A percentile compares a stretch with the other conserved stretches of the same genome.
Conservation (phyloP, 2,888 invertebrate species). For the Salticus scenicus region DNA sequence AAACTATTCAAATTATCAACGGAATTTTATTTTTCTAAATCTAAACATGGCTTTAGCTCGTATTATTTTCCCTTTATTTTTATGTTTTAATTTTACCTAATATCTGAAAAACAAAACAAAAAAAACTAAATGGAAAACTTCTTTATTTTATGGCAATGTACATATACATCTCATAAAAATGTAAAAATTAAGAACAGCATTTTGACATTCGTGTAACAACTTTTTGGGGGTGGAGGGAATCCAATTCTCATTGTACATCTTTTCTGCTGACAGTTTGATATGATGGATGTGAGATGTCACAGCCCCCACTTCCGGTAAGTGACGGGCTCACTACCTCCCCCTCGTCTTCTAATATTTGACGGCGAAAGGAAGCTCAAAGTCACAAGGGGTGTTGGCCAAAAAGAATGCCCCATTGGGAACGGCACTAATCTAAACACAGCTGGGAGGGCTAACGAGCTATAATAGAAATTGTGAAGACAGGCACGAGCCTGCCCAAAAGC, state of each 20-base stretch:
- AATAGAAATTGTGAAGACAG: background rate
- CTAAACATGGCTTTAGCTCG: too few species aligned
- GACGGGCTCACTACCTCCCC: conserved; percentile 17
- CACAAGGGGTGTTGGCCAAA: background rate
- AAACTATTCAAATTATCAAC: too few species aligned
- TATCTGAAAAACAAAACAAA: too few species aligned
- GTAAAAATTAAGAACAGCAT: background rate
- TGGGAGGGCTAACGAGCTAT: conserved; percentile 12
- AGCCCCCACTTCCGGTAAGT: conserved; percentile 39
- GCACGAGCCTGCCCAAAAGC: background rate
- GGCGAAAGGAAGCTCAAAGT: background rate
- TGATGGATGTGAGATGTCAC: conserved; percentile 54
- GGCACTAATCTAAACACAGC: conserved; percentile 19
- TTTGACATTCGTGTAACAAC: background rate
- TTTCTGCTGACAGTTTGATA: conserved; percentile 34
- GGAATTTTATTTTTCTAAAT: too few species aligned
- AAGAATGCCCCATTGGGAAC: conserved; percentile 12
- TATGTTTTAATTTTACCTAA: too few species aligned
- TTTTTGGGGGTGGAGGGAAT: background rate
- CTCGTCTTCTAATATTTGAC: conserved; percentile 8
- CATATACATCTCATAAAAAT: background rate
- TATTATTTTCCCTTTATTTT: too few species aligned
- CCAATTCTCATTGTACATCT: background rate
- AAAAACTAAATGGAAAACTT: too few species aligned
- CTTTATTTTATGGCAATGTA: too few species aligned